These are phyloP conservation scores for Eristalinus aeneus DNA, from an alignment of 2,888 invertebrate genomes.

Conservation along the genomic window DNA sequence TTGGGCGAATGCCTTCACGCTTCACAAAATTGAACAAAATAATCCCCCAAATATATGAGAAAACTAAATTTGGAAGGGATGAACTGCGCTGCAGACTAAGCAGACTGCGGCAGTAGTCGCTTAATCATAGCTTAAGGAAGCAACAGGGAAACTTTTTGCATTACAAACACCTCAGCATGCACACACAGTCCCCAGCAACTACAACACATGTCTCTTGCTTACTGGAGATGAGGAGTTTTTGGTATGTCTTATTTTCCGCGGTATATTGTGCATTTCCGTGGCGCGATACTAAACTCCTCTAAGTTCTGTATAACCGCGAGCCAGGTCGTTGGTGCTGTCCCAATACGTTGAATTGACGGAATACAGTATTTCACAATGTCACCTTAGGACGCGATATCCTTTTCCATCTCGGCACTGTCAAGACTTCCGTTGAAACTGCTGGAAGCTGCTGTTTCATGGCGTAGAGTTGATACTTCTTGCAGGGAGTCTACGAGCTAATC, in stretches of 20 bases:
- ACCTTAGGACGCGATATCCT: constrained; percentile 18
- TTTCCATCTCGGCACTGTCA: constrained; percentile 7
- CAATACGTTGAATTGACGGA: constrained; percentile 38
- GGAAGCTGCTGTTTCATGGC: neutral
- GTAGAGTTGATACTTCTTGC: constrained; percentile 20
- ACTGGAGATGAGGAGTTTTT: neutral
- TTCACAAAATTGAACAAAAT: neutral
- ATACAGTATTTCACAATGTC: constrained; percentile 19
- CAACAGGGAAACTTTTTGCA: constrained; percentile 61
- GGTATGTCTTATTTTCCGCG: constrained; percentile 7
- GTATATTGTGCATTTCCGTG: neutral
- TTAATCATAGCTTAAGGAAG: constrained; percentile 48
- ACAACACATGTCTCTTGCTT: neutral
- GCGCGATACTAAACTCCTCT: constrained; percentile 40
- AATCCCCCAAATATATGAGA: neutral
- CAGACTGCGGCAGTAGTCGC: constrained; percentile 31
- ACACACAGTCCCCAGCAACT: constrained; percentile 28
- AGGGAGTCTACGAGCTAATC: constrained; percentile 23
- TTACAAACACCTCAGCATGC: constrained; percentile 61
- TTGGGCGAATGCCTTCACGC: too few species aligned
- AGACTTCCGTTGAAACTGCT: neutral
- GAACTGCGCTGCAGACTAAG: neutral
- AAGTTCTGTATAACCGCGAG: constrained; percentile 45
- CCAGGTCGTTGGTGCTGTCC: constrained; percentile 37
- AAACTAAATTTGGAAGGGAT: neutral